Percentiles rank a stretch among this genome's conserved stretches.
Conservation (phyloP, 2,113 vertebrate genomes). For the Triplophysa tibetana region DNA sequence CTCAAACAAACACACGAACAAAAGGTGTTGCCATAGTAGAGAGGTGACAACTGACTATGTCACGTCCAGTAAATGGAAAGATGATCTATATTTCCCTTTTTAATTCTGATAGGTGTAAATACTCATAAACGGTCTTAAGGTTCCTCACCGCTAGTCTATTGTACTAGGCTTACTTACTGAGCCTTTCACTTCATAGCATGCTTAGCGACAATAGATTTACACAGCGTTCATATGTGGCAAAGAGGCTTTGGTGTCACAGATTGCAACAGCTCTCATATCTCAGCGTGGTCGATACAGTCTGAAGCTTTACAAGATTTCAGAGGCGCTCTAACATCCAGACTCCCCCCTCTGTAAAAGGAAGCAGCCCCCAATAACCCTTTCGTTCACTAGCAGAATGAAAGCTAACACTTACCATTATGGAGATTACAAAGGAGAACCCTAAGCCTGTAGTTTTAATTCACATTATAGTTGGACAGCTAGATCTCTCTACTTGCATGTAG, state of each 20-base stretch:
- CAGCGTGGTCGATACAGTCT: slow-evolving; percentile 39
- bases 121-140: slow-evolving; percentile 48
- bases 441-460: slow-evolving; percentile 60
- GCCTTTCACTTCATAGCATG: slow-evolving; percentile 67
- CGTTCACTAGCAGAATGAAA: slow-evolving; percentile 33
- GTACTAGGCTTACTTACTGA: slow-evolving; percentile 36
- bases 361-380: slow-evolving; percentile 17
- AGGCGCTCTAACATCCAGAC: slow-evolving; percentile 31
- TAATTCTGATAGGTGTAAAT: slow-evolving; percentile 71
- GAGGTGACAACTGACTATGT: slow-evolving; percentile 49
- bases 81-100: slow-evolving; percentile 69
- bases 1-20: slow-evolving; percentile 40
- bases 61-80: slow-evolving; percentile 63
- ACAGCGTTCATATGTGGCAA: slow-evolving; percentile 51
- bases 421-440: slow-evolving; percentile 66
- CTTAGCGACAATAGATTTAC: slow-evolving; percentile 66
- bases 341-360: slow-evolving; percentile 35
- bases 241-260: slow-evolving; percentile 51
- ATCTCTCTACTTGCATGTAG: slow-evolving; percentile 61
- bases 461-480: slow-evolving; percentile 66
- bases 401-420: slow-evolving; percentile 54
- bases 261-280: slow-evolving; percentile 46
- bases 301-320: slow-evolving; percentile 45
- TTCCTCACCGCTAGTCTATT: slow-evolving; percentile 50
- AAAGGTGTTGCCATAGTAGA: neutral